Percentiles rank a stretch among this genome's conserved stretches.
Conservation (phyloP, 2,113 vertebrate genomes). For the Solea senegalensis region DNA sequence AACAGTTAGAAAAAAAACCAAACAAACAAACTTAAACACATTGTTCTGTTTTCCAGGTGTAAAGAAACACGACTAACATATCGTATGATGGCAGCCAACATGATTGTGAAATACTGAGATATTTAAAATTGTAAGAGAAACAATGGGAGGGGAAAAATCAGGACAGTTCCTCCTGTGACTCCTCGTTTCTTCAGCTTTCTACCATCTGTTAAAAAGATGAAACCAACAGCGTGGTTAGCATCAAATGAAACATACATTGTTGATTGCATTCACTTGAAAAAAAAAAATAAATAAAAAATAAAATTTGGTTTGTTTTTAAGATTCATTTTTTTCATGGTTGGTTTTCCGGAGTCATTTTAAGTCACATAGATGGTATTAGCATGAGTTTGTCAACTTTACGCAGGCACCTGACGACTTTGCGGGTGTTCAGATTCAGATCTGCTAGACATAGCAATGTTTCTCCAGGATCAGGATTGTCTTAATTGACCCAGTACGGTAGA, state of each 20-base stretch:
- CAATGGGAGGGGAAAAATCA: constrained; percentile 78
- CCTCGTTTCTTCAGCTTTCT: constrained; percentile 90
- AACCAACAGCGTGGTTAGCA: constrained; percentile 8
- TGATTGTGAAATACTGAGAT: constrained; percentile 90
- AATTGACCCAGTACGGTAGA: no score
- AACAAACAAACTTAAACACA: constrained; percentile 8
- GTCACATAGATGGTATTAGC: no score
- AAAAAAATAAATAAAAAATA: no score
- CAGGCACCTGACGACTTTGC: no score
- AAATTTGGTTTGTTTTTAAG: no score
- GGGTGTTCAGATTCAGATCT: no score
- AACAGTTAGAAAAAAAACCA: constrained; percentile 67
- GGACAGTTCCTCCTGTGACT: constrained; percentile 68
- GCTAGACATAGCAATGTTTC: no score
- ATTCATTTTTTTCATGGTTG: no score
- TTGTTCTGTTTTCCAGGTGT: constrained; percentile 81
- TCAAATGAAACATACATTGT: neutral
- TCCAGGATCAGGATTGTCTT: no score
- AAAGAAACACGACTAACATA: constrained; percentile 85
- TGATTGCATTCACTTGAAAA: no score
- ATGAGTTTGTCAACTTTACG: no score
- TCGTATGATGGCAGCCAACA: constrained; percentile 87
- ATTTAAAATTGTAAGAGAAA: constrained; percentile 86
- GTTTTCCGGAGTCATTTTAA: no score
- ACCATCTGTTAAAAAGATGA: constrained; percentile 84